A percentile compares a stretch with the other conserved stretches of the same genome.
These are phyloP conservation scores for Stramonita haemastoma DNA, from an alignment of 2,888 invertebrate genomes.

Conservation along the genomic window DNA sequence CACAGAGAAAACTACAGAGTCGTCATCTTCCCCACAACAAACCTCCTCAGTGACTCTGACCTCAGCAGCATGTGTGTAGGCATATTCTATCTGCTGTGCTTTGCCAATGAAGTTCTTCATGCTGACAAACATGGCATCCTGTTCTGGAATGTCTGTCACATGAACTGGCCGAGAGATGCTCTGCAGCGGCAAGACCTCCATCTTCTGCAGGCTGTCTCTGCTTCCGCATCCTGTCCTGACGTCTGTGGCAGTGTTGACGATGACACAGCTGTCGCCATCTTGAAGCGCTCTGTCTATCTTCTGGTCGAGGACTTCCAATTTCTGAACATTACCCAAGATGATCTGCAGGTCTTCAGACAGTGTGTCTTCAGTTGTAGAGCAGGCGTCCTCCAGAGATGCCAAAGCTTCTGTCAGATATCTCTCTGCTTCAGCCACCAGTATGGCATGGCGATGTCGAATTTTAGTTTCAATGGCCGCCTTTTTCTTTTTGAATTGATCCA, in stretches of 20 bases:
- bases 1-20: neutral
- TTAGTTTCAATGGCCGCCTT: neutral
- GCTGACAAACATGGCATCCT: neutral
- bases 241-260: neutral
- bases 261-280: neutral
- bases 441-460: neutral
- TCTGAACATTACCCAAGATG: neutral
- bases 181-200: no score
- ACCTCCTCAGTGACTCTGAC: neutral
- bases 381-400: neutral
- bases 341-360: neutral
- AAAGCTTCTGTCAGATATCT: neutral
- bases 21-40: neutral
- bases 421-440: neutral
- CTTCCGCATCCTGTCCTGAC: neutral
- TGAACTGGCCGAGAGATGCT: neutral
- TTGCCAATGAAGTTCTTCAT: slow-evolving; percentile 7
- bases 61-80: no score
- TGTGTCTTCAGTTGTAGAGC: neutral
- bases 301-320: neutral
- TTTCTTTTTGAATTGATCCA: neutral
- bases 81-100: neutral
- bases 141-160: neutral
- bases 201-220: neutral
- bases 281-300: neutral